Evolutionary conservation across 1,140 invertebrate genomes (phyloP).

Genomic region (Andrena cerasifolii): DNA sequence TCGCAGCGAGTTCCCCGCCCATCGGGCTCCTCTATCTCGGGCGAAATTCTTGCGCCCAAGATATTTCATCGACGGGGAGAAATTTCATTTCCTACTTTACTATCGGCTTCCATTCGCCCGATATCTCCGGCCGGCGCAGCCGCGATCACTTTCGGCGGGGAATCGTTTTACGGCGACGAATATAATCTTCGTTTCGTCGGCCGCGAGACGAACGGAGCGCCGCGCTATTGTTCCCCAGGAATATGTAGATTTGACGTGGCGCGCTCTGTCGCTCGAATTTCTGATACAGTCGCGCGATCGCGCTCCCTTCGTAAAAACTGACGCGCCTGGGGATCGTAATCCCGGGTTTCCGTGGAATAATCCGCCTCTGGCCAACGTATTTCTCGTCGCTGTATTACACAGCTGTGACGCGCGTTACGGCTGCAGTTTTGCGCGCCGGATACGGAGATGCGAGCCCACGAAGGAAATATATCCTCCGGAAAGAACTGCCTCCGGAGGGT

Average conservation of each 20-base stretch:
- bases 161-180: neutral
- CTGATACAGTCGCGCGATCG: neutral
- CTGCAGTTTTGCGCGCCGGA: neutral
- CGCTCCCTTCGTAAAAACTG: neutral
- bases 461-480: neutral
- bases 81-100: conserved; percentile 5
- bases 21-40: too few species aligned
- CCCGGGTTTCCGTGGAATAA: neutral
- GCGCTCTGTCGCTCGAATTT: neutral
- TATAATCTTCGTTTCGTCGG: neutral
- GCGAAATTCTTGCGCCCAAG: neutral
- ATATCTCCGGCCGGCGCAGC: neutral
- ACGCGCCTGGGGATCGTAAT: neutral
- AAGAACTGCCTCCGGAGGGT: neutral
- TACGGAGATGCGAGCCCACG: neutral
- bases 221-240: neutral
- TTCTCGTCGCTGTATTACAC: conserved; percentile 10
- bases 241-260: conserved; percentile 11
- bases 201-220: neutral
- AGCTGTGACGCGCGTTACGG: conserved; percentile 21
- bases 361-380: conserved; percentile 19
- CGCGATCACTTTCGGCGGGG: neutral
- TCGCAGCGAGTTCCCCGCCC: too few species aligned
- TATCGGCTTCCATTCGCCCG: neutral
- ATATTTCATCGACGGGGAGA: neutral